Base-by-base conservation (phyloP, 2,797 vertebrate genomes). In the Phylloscopus collybita region DNA sequence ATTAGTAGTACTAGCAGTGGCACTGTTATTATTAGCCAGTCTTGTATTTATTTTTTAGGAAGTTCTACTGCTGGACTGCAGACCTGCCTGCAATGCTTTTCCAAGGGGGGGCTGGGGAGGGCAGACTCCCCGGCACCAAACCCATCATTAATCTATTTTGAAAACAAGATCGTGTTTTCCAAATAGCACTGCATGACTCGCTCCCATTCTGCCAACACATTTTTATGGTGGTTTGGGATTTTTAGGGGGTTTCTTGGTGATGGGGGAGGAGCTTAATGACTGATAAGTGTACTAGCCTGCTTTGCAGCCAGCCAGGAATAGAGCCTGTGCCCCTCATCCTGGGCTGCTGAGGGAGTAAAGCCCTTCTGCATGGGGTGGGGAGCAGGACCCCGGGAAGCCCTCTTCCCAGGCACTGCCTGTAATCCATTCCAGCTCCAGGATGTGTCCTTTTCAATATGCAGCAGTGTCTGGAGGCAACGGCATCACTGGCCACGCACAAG, bases 161-260 rank as follows among this genome's bases (percentile, higher is more conserved):
- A 88, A 92, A 67, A 67, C 50, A 65, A 97, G 94, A 72, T 96
- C 66, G 42, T 95, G 95, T 89, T 96, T 97, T 96, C 93, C 97
- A 96, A 96, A 97, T 96, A 97, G 27, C 90, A 4, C 64, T 96
- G 78, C 59, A 14, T 73, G 70, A 67, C 92, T 94, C 20, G 70
- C 91, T 78, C 12, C 60, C 21, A 3, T 36, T 21, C 59, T 64
- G 57, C 90, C 90, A 82, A 69, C 74, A 86, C 54, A 93, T 93
- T 91, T 95, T 89, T 79, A 78, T 65, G 94, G 94, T 79, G 73
- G 90, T 95, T 97, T 93, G 73, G 94, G 96, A 96, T 81, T 97
- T 96, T 95, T 97, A 95, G 95, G 96, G 96, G 83, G 70, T 96
- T 97, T 97, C 93, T 96, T 25, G n/a, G 36, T 27, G 66, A 22